A percentile compares a stretch with the other conserved stretches of the same genome.
phyloP scores from a whole-genome alignment of 2,888 invertebrate genomes.

The Dasypolia templi region DNA sequence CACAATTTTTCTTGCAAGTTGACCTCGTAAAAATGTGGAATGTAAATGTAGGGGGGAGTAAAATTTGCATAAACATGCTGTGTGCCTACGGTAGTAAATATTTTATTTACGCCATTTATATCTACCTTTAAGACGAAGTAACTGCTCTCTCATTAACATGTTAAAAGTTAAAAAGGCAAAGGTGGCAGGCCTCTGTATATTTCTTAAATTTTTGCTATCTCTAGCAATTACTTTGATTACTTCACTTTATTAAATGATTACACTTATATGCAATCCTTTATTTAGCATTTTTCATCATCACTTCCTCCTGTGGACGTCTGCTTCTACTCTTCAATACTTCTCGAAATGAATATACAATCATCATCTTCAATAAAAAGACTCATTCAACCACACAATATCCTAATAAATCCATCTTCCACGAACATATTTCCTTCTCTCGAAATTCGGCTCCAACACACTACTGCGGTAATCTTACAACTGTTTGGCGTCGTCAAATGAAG shows the following conservation, averaged over 20 bases:
- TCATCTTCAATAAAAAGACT: slow-evolving; percentile 1
- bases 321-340: background rate
- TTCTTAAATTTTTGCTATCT: background rate
- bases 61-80: slow-evolving; percentile 51
- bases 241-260: too few relatives aligned
- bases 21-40: slow-evolving; percentile 57
- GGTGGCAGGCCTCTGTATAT: background rate
- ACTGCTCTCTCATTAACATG: slow-evolving; percentile 38
- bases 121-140: slow-evolving; percentile 29
- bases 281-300: background rate
- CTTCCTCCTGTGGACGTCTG: background rate
- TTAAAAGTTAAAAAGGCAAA: background rate
- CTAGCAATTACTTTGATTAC: background rate
- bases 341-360: background rate
- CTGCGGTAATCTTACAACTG: slow-evolving; percentile 62
- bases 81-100: slow-evolving; percentile 46
- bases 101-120: slow-evolving; percentile 50
- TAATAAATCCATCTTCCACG: slow-evolving; percentile 30
- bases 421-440: slow-evolving; percentile 39
- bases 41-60: slow-evolving; percentile 52
- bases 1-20: slow-evolving; percentile 56
- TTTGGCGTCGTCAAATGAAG: slow-evolving; percentile 70
- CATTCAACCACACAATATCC: slow-evolving; percentile 1
- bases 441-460: slow-evolving; percentile 41
- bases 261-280: background rate